Conservation (phyloP, 2,797 vertebrate genomes). For the Pangasius sanitwongsei region DNA sequence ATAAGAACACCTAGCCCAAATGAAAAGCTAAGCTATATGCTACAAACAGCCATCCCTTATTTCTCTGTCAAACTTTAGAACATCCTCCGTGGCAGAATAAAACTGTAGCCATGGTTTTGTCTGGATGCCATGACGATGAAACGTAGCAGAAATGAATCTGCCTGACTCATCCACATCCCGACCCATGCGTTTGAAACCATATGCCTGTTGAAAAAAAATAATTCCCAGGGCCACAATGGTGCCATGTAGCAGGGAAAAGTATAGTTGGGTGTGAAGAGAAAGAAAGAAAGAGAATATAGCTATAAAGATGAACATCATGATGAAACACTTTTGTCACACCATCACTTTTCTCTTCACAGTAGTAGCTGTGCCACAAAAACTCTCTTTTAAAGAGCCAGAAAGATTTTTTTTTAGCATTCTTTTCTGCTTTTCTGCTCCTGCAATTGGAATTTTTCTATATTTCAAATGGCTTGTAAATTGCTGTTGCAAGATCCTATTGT, state of each 20-base stretch:
- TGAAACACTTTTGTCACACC: conserved; percentile 16
- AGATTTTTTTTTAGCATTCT: background rate
- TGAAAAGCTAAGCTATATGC: background rate
- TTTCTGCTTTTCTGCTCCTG: background rate
- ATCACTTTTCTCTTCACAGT: conserved; percentile 5
- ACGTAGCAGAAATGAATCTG: conserved; percentile 45
- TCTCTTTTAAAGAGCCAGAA: background rate
- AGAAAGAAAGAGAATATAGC: conserved; percentile 2
- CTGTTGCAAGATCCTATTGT: background rate
- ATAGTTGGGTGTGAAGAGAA: background rate
- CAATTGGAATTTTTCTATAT: background rate
- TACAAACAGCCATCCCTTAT: conserved; percentile 26
- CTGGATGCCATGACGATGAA: conserved; percentile 57
- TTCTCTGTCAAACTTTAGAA: conserved; percentile 43
- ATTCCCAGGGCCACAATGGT: background rate
- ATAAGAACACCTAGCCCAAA: conserved; percentile 14
- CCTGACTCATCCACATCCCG: conserved; percentile 51
- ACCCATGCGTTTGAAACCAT: conserved; percentile 16
- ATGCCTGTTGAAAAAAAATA: conserved; percentile 1
- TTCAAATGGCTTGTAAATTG: background rate
- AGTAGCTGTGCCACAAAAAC: background rate
- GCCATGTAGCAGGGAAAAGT: background rate
- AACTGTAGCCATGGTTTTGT: conserved; percentile 50
- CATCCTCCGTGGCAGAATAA: conserved; percentile 47
- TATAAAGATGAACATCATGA: background rate